Conservation (phyloP, 2,113 vertebrate species). For the Nyctereutes procyonoides region DNA sequence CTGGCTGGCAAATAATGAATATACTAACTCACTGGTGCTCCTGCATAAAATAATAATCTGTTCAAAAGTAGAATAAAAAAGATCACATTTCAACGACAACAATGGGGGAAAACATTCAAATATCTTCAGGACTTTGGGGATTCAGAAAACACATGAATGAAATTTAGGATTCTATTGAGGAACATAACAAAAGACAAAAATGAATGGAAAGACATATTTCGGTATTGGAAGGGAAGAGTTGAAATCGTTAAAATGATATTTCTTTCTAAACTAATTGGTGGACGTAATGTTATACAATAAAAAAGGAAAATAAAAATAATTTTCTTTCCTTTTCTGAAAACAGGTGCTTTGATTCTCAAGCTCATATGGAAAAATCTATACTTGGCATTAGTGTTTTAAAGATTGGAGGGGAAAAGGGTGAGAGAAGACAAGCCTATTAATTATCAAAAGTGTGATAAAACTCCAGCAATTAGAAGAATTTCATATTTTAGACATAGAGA, state of each 20-base stretch:
- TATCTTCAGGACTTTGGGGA: neutral
- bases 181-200: neutral
- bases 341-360: neutral
- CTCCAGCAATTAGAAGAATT: neutral
- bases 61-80: neutral
- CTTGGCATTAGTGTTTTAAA: neutral
- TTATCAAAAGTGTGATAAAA: neutral
- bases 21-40: neutral
- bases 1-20: neutral
- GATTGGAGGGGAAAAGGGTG: neutral
- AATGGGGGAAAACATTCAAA: neutral
- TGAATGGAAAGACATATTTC: neutral
- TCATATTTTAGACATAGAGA: neutral
- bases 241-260: constrained; percentile 4
- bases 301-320: neutral
- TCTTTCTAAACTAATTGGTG: neutral
- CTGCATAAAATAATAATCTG: neutral
- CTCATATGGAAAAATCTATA: neutral
- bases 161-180: neutral
- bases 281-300: neutral
- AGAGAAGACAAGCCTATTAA: neutral
- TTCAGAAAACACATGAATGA: neutral
- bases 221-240: neutral
- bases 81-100: neutral
- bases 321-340: neutral